Base-by-base conservation (phyloP, 2,113 vertebrate genomes). In the Lethenteron reissneri region DNA sequence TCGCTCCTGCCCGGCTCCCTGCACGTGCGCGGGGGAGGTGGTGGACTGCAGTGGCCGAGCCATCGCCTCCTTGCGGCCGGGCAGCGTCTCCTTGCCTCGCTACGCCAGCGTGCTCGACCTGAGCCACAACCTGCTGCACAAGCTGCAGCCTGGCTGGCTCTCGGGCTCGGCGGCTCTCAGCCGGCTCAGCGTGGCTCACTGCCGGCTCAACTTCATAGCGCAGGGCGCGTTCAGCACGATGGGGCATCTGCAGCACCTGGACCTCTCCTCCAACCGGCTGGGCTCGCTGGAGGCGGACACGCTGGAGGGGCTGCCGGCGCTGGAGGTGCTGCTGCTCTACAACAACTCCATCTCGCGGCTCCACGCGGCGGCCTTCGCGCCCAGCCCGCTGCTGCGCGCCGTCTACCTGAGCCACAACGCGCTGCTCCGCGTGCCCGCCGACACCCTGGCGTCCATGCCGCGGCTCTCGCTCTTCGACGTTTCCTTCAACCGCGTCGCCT, bases 21-120 rank as follows among this genome's bases (percentile, higher is more conserved):
- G 87, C 77, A 79, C 87, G 71, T 88, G 87, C 78, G 82, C 87
- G 71, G 86, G 84, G 71, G 87, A 90, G 76, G 84, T 88, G 0
- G 64, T 86, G 72, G 85, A 82, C 76, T 90, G 87, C 78, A 84
- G 84, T 12, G 82, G 82, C 57, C 41, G 41, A 76, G 76, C 77
- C 86, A 86, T 77, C 81, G 88, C 75, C 85, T 85, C 17, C 68
- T 62, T 8, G 74, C 81, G 74, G 84, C 85, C 74, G 78, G 75
- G 76, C 82, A 77, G 71, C 79, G 86, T 21, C 82, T 85, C 57
- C 78, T 41, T 41, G 41, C 41, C 41, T 41, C 41, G 79, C 73
- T 83, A 80, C 68, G 80, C 83, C 74, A 83, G 80, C 70, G 82
- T 78, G 69, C 62, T 90, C 79, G 87, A 90, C 80, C 78, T 90